Evolutionary conservation across 2,113 vertebrate genomes (phyloP).

Genomic region (Gymnocephalus cernua): DNA sequence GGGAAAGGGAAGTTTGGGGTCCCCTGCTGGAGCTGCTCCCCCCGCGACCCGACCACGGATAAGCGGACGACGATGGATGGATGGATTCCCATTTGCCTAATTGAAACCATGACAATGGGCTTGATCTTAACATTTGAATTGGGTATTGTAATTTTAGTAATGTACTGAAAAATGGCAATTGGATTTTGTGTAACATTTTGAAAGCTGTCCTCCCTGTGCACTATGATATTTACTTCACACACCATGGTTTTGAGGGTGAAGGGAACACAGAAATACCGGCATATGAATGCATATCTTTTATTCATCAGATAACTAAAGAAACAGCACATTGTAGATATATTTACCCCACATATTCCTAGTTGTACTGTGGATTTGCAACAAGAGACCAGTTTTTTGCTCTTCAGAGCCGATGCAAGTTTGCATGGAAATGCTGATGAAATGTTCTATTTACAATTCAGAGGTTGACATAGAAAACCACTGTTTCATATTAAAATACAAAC

Average conservation of each 20-base stretch:
- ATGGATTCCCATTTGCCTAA: slow-evolving; percentile 44
- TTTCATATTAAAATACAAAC: slow-evolving; percentile 53
- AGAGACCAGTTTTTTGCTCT: slow-evolving; percentile 66
- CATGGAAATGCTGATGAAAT: slow-evolving; percentile 62
- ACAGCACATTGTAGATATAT: slow-evolving; percentile 77
- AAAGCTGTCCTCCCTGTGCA: slow-evolving; percentile 39
- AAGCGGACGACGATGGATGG: too few relatives aligned
- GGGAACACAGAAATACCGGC: slow-evolving; percentile 61
- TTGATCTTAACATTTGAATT: slow-evolving; percentile 52
- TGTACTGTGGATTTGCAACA: slow-evolving; percentile 61
- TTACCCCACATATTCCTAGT: slow-evolving; percentile 73
- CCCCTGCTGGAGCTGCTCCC: too few relatives aligned
- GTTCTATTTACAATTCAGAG: slow-evolving; percentile 75
- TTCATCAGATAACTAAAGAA: slow-evolving; percentile 79
- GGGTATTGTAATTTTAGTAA: slow-evolving; percentile 42
- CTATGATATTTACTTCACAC: slow-evolving; percentile 36
- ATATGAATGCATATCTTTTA: slow-evolving; percentile 82
- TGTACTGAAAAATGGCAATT: slow-evolving; percentile 36
- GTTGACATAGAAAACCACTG: slow-evolving; percentile 52
- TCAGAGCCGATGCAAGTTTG: slow-evolving; percentile 54
- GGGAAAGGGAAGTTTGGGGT: too few relatives aligned
- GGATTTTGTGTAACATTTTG: slow-evolving; percentile 37
- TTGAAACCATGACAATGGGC: slow-evolving; percentile 35
- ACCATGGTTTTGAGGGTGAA: slow-evolving; percentile 37
- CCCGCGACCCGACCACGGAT: too few relatives aligned